Evolutionary conservation across 2,888 invertebrate species (phyloP).

Genomic region (Platypus cylindrus): DNA sequence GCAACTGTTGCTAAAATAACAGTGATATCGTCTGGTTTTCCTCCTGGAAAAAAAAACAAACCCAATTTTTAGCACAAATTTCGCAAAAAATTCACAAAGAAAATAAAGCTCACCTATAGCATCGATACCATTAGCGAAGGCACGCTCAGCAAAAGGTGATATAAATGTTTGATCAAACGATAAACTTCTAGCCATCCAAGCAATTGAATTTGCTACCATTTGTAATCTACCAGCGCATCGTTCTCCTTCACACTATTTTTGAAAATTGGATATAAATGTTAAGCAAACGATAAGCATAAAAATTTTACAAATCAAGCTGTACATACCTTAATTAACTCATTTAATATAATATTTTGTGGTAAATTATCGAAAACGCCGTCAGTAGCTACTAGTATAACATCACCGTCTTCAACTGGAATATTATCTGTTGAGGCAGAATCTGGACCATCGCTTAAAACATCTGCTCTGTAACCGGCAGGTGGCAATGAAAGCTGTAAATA

Average conservation of each 20-base stretch:
- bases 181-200: conserved; percentile 86
- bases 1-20: conserved; percentile 91
- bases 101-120: conserved; percentile 59
- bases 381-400: conserved; percentile 89
- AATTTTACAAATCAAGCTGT: too few relatives aligned
- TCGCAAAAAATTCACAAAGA: conserved; percentile 3
- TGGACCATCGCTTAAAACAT: conserved; percentile 86
- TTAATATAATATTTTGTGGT: conserved; percentile 78
- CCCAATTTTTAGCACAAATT: conserved; percentile 14
- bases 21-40: conserved; percentile 98
- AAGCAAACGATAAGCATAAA: too few relatives aligned
- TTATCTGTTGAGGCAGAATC: conserved; percentile 82
- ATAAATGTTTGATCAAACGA: conserved; percentile 91
- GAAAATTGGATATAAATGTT: conserved; percentile 4
- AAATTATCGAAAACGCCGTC: conserved; percentile 99
- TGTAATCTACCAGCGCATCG: conserved; percentile 66
- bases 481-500: conserved; percentile 59
- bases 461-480: conserved; percentile 56
- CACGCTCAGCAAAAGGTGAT: conserved; percentile 91
- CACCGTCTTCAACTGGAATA: conserved; percentile 82
- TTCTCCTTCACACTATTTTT: conserved; percentile 47
- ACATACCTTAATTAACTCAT: conserved; percentile 65
- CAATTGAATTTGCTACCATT: conserved; percentile 86
- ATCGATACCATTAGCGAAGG: conserved; percentile 84
- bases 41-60: conserved; percentile 58